Evolutionary conservation across 2,888 invertebrate species (phyloP), one percentile per base, ranked within the genome.

Genomic region (Zaprionus bogoriensis): DNA sequence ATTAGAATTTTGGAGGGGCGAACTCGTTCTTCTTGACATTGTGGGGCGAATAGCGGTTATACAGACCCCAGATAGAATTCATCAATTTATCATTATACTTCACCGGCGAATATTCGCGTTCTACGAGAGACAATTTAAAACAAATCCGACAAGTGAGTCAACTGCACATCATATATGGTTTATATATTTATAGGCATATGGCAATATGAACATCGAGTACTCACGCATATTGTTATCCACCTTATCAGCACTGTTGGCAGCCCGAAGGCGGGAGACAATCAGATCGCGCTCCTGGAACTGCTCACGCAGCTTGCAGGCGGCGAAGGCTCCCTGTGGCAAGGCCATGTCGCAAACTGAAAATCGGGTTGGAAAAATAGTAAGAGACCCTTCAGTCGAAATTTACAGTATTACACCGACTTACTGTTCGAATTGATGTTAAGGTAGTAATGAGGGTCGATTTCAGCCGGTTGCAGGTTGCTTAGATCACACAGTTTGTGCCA

Each of bases 61-160:
- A 97, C 70, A 94, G 92, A n/a, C 96, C 96, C 97, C 97, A 97
- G 89, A 97, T 96, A 91, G 96, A 96, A 90, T 96, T 96, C 97
- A 97, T 97, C 88, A 96, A 90, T 90, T 96, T 96, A 89, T 95
- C 95, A 91, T 95, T 96, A 91, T 97, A 97, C 88, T 96, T 95
- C 62, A 94, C 90, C 14, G 95, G 95, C 4, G 93, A 92, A 47
- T 94, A 92, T 87, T 95, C 95, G 85, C 92, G 92, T 67, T 92
- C 94, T 95, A 90, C 92, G 92, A 66, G 3, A 14, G 5, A 48
- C 10, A 20, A 39, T 17, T 20, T 10, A n/a, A 14, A 10, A 46
- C 12, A 44, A 20, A 38, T 54, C n/a, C n/a, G n/a, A n/a, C n/a
- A 46, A 61, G 10, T 28, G 22, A 28, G 52, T 58, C 32, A 36